Base-by-base conservation (phyloP, 2,113 vertebrate genomes). In the Nyctereutes procyonoides region DNA sequence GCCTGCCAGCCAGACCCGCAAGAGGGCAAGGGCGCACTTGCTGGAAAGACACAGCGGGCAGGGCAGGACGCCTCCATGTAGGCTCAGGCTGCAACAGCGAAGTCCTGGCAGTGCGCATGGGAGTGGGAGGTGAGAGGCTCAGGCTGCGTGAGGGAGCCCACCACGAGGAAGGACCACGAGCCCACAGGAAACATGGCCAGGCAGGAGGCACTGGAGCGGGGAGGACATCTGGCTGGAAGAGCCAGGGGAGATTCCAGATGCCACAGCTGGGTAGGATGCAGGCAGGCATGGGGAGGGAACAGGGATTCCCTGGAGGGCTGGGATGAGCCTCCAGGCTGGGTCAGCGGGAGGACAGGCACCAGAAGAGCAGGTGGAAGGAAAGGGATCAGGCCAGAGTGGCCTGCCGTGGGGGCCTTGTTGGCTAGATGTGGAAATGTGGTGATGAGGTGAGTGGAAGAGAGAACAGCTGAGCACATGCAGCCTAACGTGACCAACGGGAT, bases 31-130 rank as follows among this genome's bases (percentile, higher is more conserved):
- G 22, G 24, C 24, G 0, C 1, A 0, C 60, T 19, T 28, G 51
- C 19, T 0, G 0, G 7, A 65, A 6, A 48, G 17, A 17, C 3
- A 0, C 0, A 0, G 20, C 10, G 22, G 17, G 9, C 35, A 8
- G 73, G 67, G 67, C 17, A 17, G 51, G 28, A 60, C 62, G 20
- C 17, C 55, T 32, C n/a, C 13, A 14, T 10, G 2, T 1, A 0
- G 43, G 30, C 43, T 20, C 2, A 0, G 43, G 30, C 43, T 20
- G 38, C 14, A 8, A 43, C 30, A 24, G 38, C 12, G 1, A 65
- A 87, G 32, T 13, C 79, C 71, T 12, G 10, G 48, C 65, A 8
- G 48, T 55, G n/a, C 14, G 51, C 2, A 0, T 62, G 83, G 43
- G 56, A 43, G 53, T 48, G 15, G 53, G 6, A 43, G 20, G 26